Conservation (phyloP, 1,140 invertebrate genomes). For the honey bee (Apis mellifera) region Amel_HAv3.1 CM009931.2:160501-161000, state of each 20-base stretch:
- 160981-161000: too few relatives aligned
- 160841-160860: too few relatives aligned
- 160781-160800: slow-evolving; percentile 1
- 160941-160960: too few relatives aligned
- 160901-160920: too few relatives aligned
- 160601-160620: slow-evolving; percentile 1
- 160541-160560: neutral
- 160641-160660: neutral
- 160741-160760: slow-evolving; percentile 35
- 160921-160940: too few relatives aligned
- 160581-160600: slow-evolving; percentile 7
- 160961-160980: too few relatives aligned
- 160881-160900: too few relatives aligned
- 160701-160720: neutral
- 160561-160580: neutral
- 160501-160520: neutral
- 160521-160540: slow-evolving; percentile 45
- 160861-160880: neutral
- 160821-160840: neutral
- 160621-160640: neutral
- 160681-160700: too few relatives aligned
- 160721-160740: slow-evolving; percentile 33
- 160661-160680: neutral
- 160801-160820: neutral
- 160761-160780: slow-evolving; percentile 36